Evolutionary conservation across 2,888 invertebrate genomes (phyloP), one percentile per base, ranked within the genome.

Genomic region (Asteroscopus sphinx): DNA sequence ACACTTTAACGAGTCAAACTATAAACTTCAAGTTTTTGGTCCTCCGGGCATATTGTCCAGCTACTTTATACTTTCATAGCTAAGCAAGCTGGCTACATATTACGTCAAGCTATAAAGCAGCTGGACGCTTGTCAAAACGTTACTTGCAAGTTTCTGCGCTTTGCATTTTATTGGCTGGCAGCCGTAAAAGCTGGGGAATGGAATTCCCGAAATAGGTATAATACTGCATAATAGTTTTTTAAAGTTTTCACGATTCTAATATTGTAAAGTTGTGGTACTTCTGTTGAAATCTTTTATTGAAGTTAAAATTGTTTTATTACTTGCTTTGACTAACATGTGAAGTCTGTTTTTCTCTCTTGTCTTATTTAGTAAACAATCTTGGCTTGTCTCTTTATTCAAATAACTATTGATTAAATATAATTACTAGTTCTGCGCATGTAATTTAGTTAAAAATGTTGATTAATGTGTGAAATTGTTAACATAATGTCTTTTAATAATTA

Each of bases 131-230:
- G 74, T 64, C 62, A 63, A 73, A 76, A 71, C 68, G 71, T 77
- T 80, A 73, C 73, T 78, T 76, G 82, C 80, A 82, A 79, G 65
- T 40, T 60, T 59, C 68, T 66, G 46, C 61, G 71, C 73, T 75
- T 80, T 80, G 79, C 80, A 76, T 77, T 82, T 82, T 81, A 83
- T 79, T 74, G 65, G 59, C 56, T 44, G 41, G 42, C 42, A 46
- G 41, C 53, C 35, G 35, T 61, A 60, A 71, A 71, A 45, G 39
- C 49, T 54, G 59, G 44, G 42, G 52, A 53, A 53, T 8, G 39
- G 39, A 42, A 52, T 40, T 58, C 30, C 37, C 12, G 7, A 8
- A 57, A 58, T 44, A 17, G 25, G 28, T 44, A n/a, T 42, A 70
- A 66, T 40, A 57, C 32, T 45, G 42, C 25, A 44, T 47, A 28